Evolutionary conservation across 2,113 vertebrate species (phyloP).

Genomic region (Odocoileus hemionus): DNA sequence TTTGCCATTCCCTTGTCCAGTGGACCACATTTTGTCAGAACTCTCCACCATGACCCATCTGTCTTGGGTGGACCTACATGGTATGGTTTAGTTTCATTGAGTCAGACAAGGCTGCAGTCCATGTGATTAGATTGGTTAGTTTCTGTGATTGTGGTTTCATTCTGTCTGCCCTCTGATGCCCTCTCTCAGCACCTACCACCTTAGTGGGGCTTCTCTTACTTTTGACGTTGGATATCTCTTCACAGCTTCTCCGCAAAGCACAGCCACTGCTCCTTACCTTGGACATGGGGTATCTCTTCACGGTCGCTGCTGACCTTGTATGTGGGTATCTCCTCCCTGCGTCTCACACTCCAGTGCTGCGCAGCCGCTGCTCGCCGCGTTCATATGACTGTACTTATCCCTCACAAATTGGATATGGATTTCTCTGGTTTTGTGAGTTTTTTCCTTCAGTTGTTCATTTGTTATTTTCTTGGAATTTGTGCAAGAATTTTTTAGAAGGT

Average conservation of each 20-base stretch:
- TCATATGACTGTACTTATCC: not conserved
- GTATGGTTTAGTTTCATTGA: not conserved
- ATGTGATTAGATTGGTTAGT: too few relatives aligned
- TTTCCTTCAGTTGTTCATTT: not conserved
- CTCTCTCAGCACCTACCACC: too few relatives aligned
- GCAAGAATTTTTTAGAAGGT: not conserved
- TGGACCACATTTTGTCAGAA: not conserved
- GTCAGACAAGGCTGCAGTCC: not conserved
- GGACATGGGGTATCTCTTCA: too few relatives aligned
- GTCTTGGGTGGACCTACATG: not conserved
- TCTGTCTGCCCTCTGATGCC: too few relatives aligned
- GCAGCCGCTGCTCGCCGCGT: rapidly evolving
- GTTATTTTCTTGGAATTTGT: not conserved
- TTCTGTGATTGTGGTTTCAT: too few relatives aligned
- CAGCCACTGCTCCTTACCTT: too few relatives aligned
- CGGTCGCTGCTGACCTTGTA: too few relatives aligned
- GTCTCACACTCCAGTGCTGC: rapidly evolving
- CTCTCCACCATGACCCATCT: not conserved
- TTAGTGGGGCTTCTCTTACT: too few relatives aligned
- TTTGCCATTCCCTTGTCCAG: not conserved
- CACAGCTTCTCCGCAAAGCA: too few relatives aligned
- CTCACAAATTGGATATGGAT: not conserved
- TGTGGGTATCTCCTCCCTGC: rapidly evolving
- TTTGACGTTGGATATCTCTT: too few relatives aligned
- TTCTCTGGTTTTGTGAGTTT: rapidly evolving